Conservation (phyloP, 2,888 invertebrate genomes). For the Magallana nippona region DNA sequence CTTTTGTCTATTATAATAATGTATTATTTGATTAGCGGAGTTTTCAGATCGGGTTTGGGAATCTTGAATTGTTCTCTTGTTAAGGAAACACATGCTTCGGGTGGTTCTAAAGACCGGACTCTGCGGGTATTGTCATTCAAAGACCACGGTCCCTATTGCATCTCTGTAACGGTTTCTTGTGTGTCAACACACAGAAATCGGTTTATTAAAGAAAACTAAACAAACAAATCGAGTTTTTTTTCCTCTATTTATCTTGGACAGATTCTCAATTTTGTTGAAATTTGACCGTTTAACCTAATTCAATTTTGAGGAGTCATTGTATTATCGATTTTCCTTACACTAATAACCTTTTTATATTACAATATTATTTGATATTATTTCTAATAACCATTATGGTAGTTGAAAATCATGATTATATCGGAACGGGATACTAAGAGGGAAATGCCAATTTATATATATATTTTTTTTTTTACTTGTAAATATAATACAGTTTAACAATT, state of each 20-base stretch:
- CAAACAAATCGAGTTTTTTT: not conserved
- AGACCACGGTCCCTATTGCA: constrained; percentile 24
- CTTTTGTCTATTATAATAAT: constrained; percentile 25
- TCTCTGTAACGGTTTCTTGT: constrained; percentile 18
- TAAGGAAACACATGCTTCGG: constrained; percentile 29
- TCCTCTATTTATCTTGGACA: not conserved
- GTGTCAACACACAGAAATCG: constrained; percentile 1
- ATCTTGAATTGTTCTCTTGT: constrained; percentile 33
- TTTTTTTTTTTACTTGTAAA: too few relatives aligned
- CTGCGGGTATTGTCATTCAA: constrained; percentile 31
- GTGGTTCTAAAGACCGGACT: constrained; percentile 14
- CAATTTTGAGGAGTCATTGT: too few relatives aligned
- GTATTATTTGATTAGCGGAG: constrained; percentile 28
- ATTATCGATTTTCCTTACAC: too few relatives aligned
- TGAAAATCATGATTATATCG: too few relatives aligned
- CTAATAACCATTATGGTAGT: too few relatives aligned
- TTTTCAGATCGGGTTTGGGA: constrained; percentile 24
- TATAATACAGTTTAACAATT: too few relatives aligned
- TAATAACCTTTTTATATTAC: too few relatives aligned
- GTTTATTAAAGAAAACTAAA: not conserved
- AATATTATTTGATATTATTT: too few relatives aligned
- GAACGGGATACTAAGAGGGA: too few relatives aligned
- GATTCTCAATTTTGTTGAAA: not conserved
- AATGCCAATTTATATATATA: too few relatives aligned
- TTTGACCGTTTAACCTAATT: constrained; percentile 5